phyloP scores from a whole-genome alignment of 2,797 vertebrate species.

The Ctenochaetus hawaiiensis region DNA sequence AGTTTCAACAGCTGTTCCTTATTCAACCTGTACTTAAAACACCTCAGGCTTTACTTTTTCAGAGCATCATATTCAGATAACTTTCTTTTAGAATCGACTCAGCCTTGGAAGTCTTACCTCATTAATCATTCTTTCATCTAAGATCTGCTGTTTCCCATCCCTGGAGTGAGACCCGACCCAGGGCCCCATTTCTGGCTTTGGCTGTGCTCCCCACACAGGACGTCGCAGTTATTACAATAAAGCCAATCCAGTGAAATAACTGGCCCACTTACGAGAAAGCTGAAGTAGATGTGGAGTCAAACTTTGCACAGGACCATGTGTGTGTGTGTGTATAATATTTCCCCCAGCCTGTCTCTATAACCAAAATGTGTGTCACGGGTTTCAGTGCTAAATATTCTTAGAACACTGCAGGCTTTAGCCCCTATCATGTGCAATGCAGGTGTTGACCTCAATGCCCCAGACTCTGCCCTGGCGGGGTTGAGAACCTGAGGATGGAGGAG shows the following conservation, averaged over 20 bases:
- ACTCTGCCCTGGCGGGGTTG: slow-evolving; percentile 64
- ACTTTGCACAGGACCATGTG: slow-evolving; percentile 10
- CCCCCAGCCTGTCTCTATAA: slow-evolving; percentile 16
- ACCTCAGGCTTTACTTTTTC: background rate
- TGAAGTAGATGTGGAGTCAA: slow-evolving; percentile 10
- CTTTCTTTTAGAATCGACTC: slow-evolving; percentile 11
- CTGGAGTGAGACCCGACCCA: slow-evolving; percentile 71
- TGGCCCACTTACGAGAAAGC: slow-evolving; percentile 7
- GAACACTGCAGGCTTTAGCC: slow-evolving; percentile 25
- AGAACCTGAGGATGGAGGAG: slow-evolving; percentile 76
- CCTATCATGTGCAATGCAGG: slow-evolving; percentile 51
- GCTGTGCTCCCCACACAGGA: slow-evolving; percentile 1
- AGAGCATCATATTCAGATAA: slow-evolving; percentile 18
- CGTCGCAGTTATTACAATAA: slow-evolving; percentile 24
- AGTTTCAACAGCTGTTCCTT: background rate
- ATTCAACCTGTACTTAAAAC: background rate
- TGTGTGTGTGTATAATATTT: slow-evolving; percentile 10
- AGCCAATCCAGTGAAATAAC: slow-evolving; percentile 35
- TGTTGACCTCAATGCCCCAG: slow-evolving; percentile 78
- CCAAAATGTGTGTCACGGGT: slow-evolving; percentile 43
- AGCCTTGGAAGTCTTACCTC: slow-evolving; percentile 73
- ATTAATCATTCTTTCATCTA: slow-evolving; percentile 67
- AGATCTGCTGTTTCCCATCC: slow-evolving; percentile 60
- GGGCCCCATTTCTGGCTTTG: slow-evolving; percentile 64
- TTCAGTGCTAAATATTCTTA: slow-evolving; percentile 40